phyloP scores from a whole-genome alignment of 2,888 invertebrate genomes.

The Abscondita cerata region DNA sequence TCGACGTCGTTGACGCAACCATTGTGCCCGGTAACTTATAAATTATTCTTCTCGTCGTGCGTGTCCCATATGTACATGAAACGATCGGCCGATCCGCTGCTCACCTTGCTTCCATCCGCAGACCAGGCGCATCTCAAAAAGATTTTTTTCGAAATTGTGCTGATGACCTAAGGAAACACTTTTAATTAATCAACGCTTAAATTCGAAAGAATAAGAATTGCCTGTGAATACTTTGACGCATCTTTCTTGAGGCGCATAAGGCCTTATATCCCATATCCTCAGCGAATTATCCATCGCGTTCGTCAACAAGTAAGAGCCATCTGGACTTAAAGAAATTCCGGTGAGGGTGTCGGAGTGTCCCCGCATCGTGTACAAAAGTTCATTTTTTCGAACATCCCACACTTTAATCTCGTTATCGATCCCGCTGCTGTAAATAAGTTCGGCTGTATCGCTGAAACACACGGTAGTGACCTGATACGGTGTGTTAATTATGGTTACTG shows the following conservation, averaged over 20 bases:
- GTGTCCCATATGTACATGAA: conserved; percentile 98
- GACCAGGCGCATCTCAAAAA: conserved; percentile 94
- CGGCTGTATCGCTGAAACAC: conserved; percentile 94
- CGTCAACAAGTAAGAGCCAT: conserved; percentile 89
- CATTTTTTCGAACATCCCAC: conserved; percentile 94
- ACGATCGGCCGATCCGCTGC: conserved; percentile 94
- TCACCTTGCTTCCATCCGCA: conserved; percentile 88
- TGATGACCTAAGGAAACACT: conserved; percentile 71
- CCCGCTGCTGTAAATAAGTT: conserved; percentile 93
- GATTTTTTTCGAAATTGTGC: conserved; percentile 97
- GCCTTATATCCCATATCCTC: conserved; percentile 95
- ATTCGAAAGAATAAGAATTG: conserved; percentile 7
- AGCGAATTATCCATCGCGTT: conserved; percentile 97
- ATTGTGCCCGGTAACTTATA: conserved; percentile 99
- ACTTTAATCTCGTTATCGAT: conserved; percentile 98
- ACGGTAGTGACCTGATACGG: conserved; percentile 79
- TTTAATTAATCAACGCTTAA: background rate
- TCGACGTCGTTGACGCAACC: conserved; percentile 96
- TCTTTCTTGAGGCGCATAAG: conserved; percentile 91
- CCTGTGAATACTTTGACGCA: conserved; percentile 89
- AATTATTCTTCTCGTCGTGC: conserved; percentile 83
- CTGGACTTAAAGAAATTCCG: conserved; percentile 81
- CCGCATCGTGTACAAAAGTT: conserved; percentile 80
- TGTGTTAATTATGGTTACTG: conserved; percentile 75
- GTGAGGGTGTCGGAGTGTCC: conserved; percentile 98